These are phyloP conservation scores for Genyomyrus donnyi DNA, from an alignment of 2,113 vertebrate species.

Conservation along the genomic window DNA sequence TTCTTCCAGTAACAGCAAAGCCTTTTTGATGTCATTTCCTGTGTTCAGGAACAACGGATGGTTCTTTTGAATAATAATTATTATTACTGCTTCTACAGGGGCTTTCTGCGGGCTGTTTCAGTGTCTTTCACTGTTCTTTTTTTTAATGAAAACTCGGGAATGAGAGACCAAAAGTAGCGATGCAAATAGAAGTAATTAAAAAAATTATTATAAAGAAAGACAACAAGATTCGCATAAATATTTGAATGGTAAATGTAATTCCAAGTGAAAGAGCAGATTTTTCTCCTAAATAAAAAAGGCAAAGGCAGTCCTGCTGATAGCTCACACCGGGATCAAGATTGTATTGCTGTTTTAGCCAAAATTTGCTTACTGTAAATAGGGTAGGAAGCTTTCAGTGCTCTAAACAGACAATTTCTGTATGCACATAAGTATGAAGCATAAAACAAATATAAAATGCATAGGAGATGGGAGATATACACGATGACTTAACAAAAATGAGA, in stretches of 20 bases:
- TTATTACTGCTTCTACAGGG: slow-evolving; percentile 42
- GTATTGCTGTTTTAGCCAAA: background rate
- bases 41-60: slow-evolving; percentile 52
- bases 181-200: background rate
- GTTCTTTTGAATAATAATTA: slow-evolving; percentile 42
- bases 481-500: background rate
- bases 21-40: slow-evolving; percentile 61
- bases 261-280: background rate
- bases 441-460: background rate
- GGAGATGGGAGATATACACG: background rate
- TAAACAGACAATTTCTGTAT: background rate
- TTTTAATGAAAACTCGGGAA: slow-evolving; percentile 5
- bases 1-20: slow-evolving; percentile 62
- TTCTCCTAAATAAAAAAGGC: background rate
- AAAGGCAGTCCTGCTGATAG: background rate
- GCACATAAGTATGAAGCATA: background rate
- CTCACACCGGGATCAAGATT: background rate
- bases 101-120: slow-evolving; percentile 37
- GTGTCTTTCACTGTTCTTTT: background rate
- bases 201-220: background rate
- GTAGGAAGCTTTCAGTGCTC: background rate
- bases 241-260: background rate
- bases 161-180: background rate
- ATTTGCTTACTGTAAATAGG: background rate
- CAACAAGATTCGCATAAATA: background rate